Evolutionary conservation across 1,140 invertebrate species (phyloP).

Genomic region (Drosophila nebulosa): DNA sequence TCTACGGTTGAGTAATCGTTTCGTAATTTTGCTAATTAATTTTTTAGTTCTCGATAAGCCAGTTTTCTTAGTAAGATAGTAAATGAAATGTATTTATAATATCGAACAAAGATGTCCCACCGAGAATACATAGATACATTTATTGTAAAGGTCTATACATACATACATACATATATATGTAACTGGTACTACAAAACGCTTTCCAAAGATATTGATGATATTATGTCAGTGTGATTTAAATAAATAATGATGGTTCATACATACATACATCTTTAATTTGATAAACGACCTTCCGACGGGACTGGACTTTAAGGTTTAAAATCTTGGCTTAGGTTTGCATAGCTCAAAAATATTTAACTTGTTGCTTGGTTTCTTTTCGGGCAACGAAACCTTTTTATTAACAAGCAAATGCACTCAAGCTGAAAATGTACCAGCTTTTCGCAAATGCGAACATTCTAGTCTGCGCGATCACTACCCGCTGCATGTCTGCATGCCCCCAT

Average conservation of each 20-base stretch:
- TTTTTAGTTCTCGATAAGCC: constrained; percentile 68
- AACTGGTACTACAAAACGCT: background rate
- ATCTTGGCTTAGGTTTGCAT: background rate
- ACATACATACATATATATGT: background rate
- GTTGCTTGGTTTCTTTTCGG: constrained; percentile 26
- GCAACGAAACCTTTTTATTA: constrained; percentile 72
- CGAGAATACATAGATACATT: background rate
- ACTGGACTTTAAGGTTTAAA: background rate
- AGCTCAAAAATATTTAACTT: constrained; percentile 14
- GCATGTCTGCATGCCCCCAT: constrained; percentile 20
- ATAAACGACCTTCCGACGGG: background rate
- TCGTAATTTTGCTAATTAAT: constrained; percentile 78
- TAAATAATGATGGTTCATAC: background rate
- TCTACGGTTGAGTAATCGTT: constrained; percentile 67
- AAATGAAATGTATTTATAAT: constrained; percentile 26
- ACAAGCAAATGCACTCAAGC: constrained; percentile 78
- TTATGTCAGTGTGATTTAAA: background rate
- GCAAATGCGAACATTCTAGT: constrained; percentile 43
- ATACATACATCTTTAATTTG: background rate
- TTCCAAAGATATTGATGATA: background rate
- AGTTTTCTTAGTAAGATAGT: constrained; percentile 44
- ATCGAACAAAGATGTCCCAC: background rate
- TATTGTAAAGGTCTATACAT: background rate
- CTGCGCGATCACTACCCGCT: constrained; percentile 54
- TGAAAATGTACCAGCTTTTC: constrained; percentile 54